Evolutionary conservation across 2,113 vertebrate genomes (phyloP).

Genomic region (Onychorhynchus coronatus): DNA sequence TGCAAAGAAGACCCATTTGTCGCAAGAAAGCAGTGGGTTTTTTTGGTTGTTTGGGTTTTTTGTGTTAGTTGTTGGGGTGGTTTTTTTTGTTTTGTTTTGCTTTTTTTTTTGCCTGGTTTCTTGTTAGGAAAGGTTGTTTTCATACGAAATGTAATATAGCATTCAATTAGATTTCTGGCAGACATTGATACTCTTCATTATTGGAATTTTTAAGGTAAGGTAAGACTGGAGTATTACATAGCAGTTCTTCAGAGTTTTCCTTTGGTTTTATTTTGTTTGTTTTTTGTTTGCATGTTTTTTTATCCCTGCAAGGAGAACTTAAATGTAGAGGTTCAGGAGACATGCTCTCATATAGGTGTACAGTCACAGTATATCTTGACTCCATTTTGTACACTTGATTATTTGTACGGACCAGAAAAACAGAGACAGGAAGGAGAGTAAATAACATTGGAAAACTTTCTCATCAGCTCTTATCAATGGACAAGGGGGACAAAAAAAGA

Average conservation of each 20-base stretch:
- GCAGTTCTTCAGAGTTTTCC: rapidly evolving
- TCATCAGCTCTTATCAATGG: neutral
- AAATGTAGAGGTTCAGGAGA: neutral
- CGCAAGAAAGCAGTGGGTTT: neutral
- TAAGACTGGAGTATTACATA: neutral
- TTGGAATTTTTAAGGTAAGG: neutral
- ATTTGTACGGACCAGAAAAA: neutral
- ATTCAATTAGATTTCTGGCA: neutral
- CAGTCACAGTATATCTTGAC: neutral
- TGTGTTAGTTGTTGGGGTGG: neutral
- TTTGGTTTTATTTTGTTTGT: neutral
- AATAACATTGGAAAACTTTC: neutral
- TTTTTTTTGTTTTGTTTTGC: neutral
- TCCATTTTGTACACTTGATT: neutral
- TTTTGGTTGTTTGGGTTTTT: neutral
- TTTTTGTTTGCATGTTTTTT: neutral
- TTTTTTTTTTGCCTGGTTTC: neutral
- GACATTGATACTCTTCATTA: neutral
- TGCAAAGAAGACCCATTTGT: neutral
- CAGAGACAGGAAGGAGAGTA: neutral
- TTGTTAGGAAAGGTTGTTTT: neutral
- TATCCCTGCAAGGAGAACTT: neutral
- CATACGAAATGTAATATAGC: neutral
- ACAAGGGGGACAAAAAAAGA: neutral
- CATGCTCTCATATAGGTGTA: neutral